A percentile compares a stretch with the other conserved stretches of the same genome.
phyloP scores from a whole-genome alignment of 92 coral and sea anemone genomes.

The Paramuricea clavata region DNA sequence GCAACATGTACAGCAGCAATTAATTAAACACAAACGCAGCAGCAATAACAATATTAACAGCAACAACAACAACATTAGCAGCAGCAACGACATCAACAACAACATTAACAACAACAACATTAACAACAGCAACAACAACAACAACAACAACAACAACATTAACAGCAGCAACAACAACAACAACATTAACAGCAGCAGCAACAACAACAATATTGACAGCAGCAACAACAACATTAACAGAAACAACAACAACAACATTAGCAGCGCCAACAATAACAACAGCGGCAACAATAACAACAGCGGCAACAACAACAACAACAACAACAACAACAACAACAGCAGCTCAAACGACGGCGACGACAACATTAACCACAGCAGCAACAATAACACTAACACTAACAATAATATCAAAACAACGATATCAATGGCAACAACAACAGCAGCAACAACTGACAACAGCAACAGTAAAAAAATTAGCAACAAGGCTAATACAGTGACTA shows the following conservation, averaged over 20 bases:
- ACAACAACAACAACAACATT: no score
- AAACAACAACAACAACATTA: background rate
- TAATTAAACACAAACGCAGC: background rate
- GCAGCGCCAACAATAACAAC: no score
- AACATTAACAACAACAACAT: background rate
- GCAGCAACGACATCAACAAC: background rate
- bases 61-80: background rate
- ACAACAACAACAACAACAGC: no score
- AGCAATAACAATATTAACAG: background rate
- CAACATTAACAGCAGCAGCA: background rate
- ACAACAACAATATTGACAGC: background rate
- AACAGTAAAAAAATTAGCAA: no score
- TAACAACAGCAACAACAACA: background rate
- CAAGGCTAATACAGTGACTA: no score
- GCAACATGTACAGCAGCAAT: background rate
- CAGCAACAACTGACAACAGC: no score
- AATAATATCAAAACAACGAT: no score
- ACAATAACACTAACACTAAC: no score
- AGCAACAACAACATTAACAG: background rate
- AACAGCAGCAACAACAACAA: no score
- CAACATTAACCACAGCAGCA: no score
- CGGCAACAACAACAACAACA: background rate
- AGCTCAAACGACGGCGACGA: no score
- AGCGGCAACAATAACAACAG: background rate
- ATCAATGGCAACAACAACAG: no score